Base-by-base conservation (phyloP, 1,140 invertebrate species). In the Tigriopus japonicus region DNA sequence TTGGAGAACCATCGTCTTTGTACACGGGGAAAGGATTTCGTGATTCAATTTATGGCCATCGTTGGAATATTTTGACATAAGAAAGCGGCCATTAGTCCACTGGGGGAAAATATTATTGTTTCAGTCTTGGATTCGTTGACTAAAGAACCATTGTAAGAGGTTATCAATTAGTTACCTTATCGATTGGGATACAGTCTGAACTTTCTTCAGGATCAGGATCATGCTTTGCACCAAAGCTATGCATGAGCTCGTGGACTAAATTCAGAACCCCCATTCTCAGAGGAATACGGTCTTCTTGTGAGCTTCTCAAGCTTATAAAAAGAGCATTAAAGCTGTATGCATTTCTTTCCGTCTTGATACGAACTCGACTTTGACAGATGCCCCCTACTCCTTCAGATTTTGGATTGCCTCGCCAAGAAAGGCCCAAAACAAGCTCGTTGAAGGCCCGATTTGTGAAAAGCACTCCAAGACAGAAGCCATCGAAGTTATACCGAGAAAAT, bases 151-250 rank as follows among this genome's bases (percentile, higher is more conserved):
- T 43, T 12, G 42, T 15, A 49, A 6, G 10, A 49, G n/a, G 3
- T 49, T 17, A 49, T 49, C 6, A 5, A 21, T 49, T 15, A 15
- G 10, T 49, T 49, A 49, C 45, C 45, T 58, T 58, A n/a, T 58
- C 55, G 9, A 41, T 40, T 13, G 55, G 55, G 1, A 19, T 41
- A 23, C 55, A 58, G 5, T 21, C 7, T 13, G 55, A 41, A 40
- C 42, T 23, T 3, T 41, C n/a, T 14, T 14, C 5, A 6, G 55
- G 55, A n/a, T 58, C 55, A 40, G 55, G 55, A 55, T 61, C 59
- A 55, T 61, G 59, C 9, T 49, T 17, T 24, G 51, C 59, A 24
- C 59, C 59, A 61, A 61, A 61, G 28, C 59, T 61, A 24, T 61
- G 59, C 14, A 61, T 42, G 3, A 61, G 15, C 42, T 61, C 59